phyloP scores from a whole-genome alignment of 92 coral and sea anemone species.

The Porites lobata region DNA sequence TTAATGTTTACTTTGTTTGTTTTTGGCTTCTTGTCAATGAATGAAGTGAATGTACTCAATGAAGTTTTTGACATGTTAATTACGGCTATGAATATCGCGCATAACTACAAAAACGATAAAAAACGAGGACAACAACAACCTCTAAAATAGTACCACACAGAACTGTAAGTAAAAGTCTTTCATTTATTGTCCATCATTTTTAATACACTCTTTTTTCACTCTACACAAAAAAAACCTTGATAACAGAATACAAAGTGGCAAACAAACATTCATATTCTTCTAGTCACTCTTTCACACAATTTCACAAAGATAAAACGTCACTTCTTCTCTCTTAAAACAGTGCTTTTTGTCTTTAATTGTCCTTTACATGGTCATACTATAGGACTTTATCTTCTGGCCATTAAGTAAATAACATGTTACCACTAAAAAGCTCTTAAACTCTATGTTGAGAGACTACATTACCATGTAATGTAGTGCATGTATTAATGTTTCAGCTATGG shows the following conservation, averaged over 20 bases:
- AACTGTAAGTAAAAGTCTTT: not conserved
- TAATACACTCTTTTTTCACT: not conserved
- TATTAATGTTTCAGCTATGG: not conserved
- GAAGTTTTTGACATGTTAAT: slow-evolving; percentile 14
- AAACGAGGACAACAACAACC: not conserved
- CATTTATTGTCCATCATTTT: not conserved
- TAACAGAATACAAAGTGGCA: not conserved
- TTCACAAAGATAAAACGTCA: not conserved
- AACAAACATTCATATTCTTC: not conserved
- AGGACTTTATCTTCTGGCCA: too few species aligned
- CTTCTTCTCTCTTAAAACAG: too few species aligned
- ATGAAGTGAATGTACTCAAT: not conserved
- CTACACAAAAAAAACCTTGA: not conserved
- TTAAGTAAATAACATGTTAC: too few species aligned
- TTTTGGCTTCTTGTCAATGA: slow-evolving; percentile 16
- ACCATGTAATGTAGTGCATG: not conserved
- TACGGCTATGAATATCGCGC: not conserved
- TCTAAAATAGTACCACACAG: slow-evolving; percentile 1
- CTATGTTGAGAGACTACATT: not conserved
- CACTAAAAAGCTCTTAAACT: not conserved
- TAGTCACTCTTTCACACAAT: not conserved
- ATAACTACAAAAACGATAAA: not conserved
- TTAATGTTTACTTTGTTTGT: slow-evolving; percentile 30
- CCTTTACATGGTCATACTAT: too few species aligned
- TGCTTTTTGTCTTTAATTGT: too few species aligned